Conservation (phyloP, 2,113 vertebrate genomes). For the Centrocercus urophasianus region DNA sequence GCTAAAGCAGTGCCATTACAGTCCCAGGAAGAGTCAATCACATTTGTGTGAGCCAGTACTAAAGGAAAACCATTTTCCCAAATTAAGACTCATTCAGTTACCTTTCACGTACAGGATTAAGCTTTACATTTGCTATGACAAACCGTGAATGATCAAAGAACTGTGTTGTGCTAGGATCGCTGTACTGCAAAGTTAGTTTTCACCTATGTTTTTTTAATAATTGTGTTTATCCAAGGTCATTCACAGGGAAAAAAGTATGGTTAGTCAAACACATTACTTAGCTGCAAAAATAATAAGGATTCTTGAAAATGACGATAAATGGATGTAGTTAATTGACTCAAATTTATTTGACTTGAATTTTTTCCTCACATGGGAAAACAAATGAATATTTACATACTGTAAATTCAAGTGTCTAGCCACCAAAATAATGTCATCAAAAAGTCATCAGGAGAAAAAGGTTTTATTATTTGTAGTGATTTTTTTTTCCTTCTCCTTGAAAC, state of each 20-base stretch:
- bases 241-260: not conserved
- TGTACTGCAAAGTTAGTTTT: not conserved
- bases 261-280: slow-evolving; percentile 13
- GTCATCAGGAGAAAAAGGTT: slow-evolving; percentile 5
- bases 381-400: slow-evolving; percentile 44
- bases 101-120: not conserved
- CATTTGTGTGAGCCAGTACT: not conserved
- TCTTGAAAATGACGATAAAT: not conserved
- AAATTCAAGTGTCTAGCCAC: slow-evolving; percentile 46
- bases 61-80: not conserved
- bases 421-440: slow-evolving; percentile 47
- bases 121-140: not conserved
- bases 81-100: not conserved
- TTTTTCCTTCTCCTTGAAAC: slow-evolving; percentile 25
- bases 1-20: not conserved
- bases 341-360: slow-evolving; percentile 67
- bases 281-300: slow-evolving; percentile 19
- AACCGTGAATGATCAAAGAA: not conserved
- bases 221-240: not conserved
- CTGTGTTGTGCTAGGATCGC: not conserved
- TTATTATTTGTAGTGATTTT: slow-evolving; percentile 17
- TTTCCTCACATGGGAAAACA: slow-evolving; percentile 17
- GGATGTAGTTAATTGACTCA: slow-evolving; percentile 1
- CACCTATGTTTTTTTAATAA: not conserved
- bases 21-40: not conserved